phyloP scores from a whole-genome alignment of 1,140 invertebrate species.

The Mizuhopecten yessoensis region DNA sequence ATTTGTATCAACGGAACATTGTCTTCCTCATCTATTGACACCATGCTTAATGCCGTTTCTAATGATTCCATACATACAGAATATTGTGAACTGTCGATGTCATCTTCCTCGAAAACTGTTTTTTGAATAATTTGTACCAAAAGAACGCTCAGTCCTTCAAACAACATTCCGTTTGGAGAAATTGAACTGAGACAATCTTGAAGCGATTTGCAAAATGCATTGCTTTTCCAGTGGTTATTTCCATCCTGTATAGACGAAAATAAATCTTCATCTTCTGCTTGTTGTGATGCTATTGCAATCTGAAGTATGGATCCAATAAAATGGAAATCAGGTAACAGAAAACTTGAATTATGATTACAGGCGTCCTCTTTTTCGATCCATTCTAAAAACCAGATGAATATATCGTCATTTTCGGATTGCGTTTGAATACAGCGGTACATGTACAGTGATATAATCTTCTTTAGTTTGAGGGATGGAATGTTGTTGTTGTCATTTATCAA shows the following conservation, averaged over 20 bases:
- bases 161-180: neutral
- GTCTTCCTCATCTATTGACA: neutral
- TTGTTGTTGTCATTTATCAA: neutral
- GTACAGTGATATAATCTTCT: neutral
- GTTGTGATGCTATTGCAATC: neutral
- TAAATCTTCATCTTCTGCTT: neutral
- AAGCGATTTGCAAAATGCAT: neutral
- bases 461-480: neutral
- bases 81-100: neutral
- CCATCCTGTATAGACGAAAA: neutral
- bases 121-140: conserved; percentile 10
- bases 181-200: neutral
- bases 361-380: neutral
- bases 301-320: neutral
- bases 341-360: neutral
- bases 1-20: conserved; percentile 21
- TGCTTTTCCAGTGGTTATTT: neutral
- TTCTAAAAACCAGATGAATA: conserved; percentile 18
- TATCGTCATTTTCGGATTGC: neutral
- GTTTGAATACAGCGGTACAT: neutral
- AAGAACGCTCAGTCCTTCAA: neutral
- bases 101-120: neutral
- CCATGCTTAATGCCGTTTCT: neutral
- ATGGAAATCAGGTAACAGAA: conserved; percentile 18
- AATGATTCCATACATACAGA: neutral